Percentiles rank a stretch among this genome's conserved stretches.
phyloP scores from a whole-genome alignment of 1,140 invertebrate genomes.

The Epicauta chinensis region DNA sequence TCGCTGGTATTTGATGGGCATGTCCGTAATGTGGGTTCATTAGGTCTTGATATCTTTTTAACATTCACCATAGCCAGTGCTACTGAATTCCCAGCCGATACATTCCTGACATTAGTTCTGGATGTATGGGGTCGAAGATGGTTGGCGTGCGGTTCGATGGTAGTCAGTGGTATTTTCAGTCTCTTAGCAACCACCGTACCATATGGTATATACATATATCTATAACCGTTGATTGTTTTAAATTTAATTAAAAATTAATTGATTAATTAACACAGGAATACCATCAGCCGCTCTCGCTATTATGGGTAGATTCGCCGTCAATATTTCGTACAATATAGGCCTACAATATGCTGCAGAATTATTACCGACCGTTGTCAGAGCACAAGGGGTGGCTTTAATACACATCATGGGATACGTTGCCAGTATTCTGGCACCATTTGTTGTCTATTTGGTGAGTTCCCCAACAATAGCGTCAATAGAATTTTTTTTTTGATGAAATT shows the following conservation, averaged over 20 bases:
- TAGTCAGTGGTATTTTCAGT: conserved; percentile 73
- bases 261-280: conserved; percentile 50
- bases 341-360: conserved; percentile 83
- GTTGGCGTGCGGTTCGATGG: conserved; percentile 73
- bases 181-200: conserved; percentile 65
- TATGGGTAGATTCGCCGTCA: conserved; percentile 73
- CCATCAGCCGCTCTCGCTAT: conserved; percentile 67
- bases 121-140: conserved; percentile 79
- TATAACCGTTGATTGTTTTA: no score
- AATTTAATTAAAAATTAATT: not conserved
- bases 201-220: conserved; percentile 46
- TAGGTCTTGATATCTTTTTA: conserved; percentile 71
- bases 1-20: conserved; percentile 83
- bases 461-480: not conserved
- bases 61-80: conserved; percentile 78
- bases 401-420: conserved; percentile 82
- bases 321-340: conserved; percentile 84
- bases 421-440: conserved; percentile 72
- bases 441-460: conserved; percentile 71
- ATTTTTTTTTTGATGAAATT: conserved; percentile 21
- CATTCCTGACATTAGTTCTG: conserved; percentile 68
- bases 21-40: conserved; percentile 73
- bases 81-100: conserved; percentile 77
- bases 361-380: conserved; percentile 77
- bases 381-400: conserved; percentile 75